phyloP scores from a whole-genome alignment of 1,140 invertebrate genomes.

The Euschistus heros region DNA sequence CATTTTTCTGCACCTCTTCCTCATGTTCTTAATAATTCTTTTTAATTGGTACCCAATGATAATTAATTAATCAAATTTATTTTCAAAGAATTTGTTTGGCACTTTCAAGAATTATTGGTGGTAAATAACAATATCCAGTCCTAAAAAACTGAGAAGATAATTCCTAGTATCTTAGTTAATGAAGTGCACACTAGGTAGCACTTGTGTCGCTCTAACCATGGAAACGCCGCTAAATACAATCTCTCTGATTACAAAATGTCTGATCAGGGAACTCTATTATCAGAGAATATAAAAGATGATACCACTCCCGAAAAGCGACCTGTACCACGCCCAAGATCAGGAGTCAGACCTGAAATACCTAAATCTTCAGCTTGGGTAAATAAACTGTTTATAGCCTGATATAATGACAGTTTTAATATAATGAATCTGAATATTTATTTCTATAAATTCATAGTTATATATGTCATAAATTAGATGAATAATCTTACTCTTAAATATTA shows the following conservation, averaged over 20 bases:
- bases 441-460: not conserved
- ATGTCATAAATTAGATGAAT: not conserved
- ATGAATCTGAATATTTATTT: not conserved
- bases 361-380: constrained; percentile 1
- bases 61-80: too few relatives aligned
- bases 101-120: too few relatives aligned
- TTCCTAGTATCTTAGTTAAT: too few relatives aligned
- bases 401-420: not conserved
- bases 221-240: too few relatives aligned
- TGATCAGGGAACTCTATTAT: not conserved
- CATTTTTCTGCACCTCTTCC: too few relatives aligned
- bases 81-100: too few relatives aligned
- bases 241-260: not conserved
- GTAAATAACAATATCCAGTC: too few relatives aligned
- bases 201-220: too few relatives aligned
- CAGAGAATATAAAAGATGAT: not conserved
- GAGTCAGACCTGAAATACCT: not conserved
- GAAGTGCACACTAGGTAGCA: too few relatives aligned
- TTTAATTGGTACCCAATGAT: too few relatives aligned
- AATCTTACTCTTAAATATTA: not conserved
- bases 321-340: not conserved
- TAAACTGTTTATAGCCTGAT: not conserved
- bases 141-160: too few relatives aligned
- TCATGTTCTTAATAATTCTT: too few relatives aligned
- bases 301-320: not conserved